Percentiles rank a stretch among this genome's conserved stretches.
Conservation (phyloP, 1,140 invertebrate genomes). For the Achroia grisella region DNA sequence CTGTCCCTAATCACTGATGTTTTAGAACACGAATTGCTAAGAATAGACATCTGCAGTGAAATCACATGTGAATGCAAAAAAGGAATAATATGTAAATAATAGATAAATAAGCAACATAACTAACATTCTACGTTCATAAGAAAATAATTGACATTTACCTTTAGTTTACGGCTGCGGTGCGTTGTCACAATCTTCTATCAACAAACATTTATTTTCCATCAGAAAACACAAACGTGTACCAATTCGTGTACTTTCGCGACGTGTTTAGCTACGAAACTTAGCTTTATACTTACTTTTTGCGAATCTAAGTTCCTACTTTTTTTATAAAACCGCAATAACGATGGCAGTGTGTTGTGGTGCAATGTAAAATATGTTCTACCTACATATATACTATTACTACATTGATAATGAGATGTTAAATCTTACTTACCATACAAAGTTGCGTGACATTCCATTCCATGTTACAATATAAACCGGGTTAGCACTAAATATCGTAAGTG, state of each 20-base stretch:
- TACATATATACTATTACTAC: conserved; percentile 19
- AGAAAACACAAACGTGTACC: conserved; percentile 20
- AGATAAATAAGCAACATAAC: conserved; percentile 66
- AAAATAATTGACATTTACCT: conserved; percentile 39
- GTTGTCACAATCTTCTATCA: conserved; percentile 24
- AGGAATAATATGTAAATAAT: conserved; percentile 63
- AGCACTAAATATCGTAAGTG: too few species aligned
- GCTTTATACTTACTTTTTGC: too few species aligned
- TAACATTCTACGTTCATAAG: conserved; percentile 50
- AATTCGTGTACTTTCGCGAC: background rate
- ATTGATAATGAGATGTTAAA: conserved; percentile 21
- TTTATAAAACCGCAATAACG: background rate
- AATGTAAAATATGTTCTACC: conserved; percentile 19
- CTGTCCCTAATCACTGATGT: background rate
- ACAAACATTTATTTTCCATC: conserved; percentile 9
- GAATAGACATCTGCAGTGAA: conserved; percentile 66
- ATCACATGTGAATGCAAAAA: conserved; percentile 72
- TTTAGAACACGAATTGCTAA: conserved; percentile 60
- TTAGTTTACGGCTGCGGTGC: conserved; percentile 11
- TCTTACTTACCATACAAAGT: conserved; percentile 35
- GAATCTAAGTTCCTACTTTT: too few species aligned
- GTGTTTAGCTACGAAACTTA: too few species aligned
- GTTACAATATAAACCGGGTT: conserved; percentile 6
- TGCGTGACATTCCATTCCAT: conserved; percentile 29
- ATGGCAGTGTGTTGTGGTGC: conserved; percentile 27